These are phyloP conservation scores for Drosophila multiciliata DNA, from an alignment of 2,888 invertebrate species.

Conservation along the genomic window DNA sequence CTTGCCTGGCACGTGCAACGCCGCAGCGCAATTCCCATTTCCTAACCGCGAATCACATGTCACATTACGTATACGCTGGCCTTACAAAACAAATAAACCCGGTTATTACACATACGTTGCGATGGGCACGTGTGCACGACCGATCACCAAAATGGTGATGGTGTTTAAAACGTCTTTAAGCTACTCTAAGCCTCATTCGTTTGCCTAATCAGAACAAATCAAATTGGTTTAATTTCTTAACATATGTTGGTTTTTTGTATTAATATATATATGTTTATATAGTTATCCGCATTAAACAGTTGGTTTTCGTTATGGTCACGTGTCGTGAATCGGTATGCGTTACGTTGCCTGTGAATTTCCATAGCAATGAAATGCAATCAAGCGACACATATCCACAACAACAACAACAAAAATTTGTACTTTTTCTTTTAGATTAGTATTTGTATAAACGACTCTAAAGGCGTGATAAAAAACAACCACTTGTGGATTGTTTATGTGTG, in stretches of 20 bases:
- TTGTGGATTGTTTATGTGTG: slow-evolving; percentile 53
- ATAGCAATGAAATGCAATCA: slow-evolving; percentile 58
- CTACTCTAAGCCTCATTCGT: slow-evolving; percentile 20
- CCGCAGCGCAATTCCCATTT: background rate
- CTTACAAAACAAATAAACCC: slow-evolving; percentile 11
- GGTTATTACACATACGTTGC: slow-evolving; percentile 51
- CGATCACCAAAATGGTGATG: slow-evolving; percentile 24
- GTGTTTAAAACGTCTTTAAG: slow-evolving; percentile 18
- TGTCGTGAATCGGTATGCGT: slow-evolving; percentile 61
- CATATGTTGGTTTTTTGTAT: slow-evolving; percentile 15
- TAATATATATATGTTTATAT: slow-evolving; percentile 18
- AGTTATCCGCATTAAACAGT: slow-evolving; percentile 20
- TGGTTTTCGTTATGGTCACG: slow-evolving; percentile 61
- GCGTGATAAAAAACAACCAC: slow-evolving; percentile 54
- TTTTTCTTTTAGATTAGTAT: slow-evolving; percentile 2
- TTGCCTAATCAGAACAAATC: slow-evolving; percentile 31
- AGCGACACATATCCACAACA: slow-evolving; percentile 30
- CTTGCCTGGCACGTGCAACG: slow-evolving; percentile 49
- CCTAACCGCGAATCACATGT: slow-evolving; percentile 44
- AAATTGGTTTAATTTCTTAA: slow-evolving; percentile 32
- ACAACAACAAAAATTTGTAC: slow-evolving; percentile 20
- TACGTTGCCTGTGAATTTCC: slow-evolving; percentile 69
- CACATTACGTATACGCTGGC: slow-evolving; percentile 47
- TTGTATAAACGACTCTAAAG: slow-evolving; percentile 23
- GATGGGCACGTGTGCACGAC: slow-evolving; percentile 55